Percentiles rank a stretch among this genome's conserved stretches.
These are phyloP conservation scores for Ennomos erosarius DNA, from an alignment of 2,888 invertebrate genomes.

Conservation along the genomic window DNA sequence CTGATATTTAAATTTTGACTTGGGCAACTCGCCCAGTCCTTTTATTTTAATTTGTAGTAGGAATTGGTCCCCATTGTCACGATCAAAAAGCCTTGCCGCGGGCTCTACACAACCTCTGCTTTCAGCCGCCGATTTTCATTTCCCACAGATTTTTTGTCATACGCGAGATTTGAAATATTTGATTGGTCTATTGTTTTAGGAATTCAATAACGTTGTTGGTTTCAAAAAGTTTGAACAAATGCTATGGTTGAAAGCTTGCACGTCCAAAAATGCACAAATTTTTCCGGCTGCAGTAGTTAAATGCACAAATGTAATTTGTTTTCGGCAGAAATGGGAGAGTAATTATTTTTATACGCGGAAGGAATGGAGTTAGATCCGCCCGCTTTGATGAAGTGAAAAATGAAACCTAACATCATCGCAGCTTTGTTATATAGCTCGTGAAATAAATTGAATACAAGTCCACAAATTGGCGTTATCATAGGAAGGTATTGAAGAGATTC, in stretches of 20 bases:
- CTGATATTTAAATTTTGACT: slow-evolving; percentile 1
- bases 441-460: slow-evolving; percentile 6
- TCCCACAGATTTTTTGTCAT: slow-evolving; percentile 10
- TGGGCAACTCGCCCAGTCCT: slow-evolving; percentile 12
- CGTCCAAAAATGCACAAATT: slow-evolving; percentile 8
- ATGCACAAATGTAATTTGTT: slow-evolving; percentile 12
- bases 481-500: too few species aligned
- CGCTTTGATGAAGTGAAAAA: too few species aligned
- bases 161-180: slow-evolving; percentile 20
- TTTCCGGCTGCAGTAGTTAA: slow-evolving; percentile 4
- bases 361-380: background rate
- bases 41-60: slow-evolving; percentile 39
- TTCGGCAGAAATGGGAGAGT: slow-evolving; percentile 4
- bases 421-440: slow-evolving; percentile 8
- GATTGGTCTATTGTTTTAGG: slow-evolving; percentile 38
- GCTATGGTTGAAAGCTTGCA: slow-evolving; percentile 11
- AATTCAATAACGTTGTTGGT: slow-evolving; percentile 33
- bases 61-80: slow-evolving; percentile 34
- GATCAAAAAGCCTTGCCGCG: slow-evolving; percentile 35
- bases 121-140: slow-evolving; percentile 15
- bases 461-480: background rate
- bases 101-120: slow-evolving; percentile 30
- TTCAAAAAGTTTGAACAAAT: slow-evolving; percentile 23
- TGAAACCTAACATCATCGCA: slow-evolving; percentile 10
- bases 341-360: slow-evolving; percentile 1